Evolutionary conservation across 1,140 invertebrate species (phyloP), one percentile per base, ranked within the genome.

Genomic region (Sitobion miscanthi): DNA sequence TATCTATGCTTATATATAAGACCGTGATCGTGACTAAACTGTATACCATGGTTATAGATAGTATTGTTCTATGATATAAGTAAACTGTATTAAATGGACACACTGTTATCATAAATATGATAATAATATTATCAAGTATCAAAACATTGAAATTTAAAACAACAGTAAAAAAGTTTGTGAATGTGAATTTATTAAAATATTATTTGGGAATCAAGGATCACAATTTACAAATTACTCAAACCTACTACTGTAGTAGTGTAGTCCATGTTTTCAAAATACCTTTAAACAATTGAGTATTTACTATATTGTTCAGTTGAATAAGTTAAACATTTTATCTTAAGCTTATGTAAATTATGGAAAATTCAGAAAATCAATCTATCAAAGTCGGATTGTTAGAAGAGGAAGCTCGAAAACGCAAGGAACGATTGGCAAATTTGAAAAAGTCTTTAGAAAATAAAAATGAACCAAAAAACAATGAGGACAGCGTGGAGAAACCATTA

Each of bases 351-450:
- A 54, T 9, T 47, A 93, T 93, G 93, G 85, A 91, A 49, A 54
- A 47, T 93, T 49, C 82, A 30, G 91, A 87, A 86, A 95, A 96
- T 88, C 95, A 95, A 38, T 35, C n/a, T 14, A 35, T 49, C 77
- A 96, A 96, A 94, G 94, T 97, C 57, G 97, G 97, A 45, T 96
- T 95, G 88, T 95, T 98, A 88, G 97, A 98, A 95, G 97, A 98
- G 94, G 96, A 98, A 95, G 97, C 98, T 30, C 94, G 97, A 2
- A 98, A 98, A 95, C 96, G 98, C 90, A 97, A 98, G 95, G 97
- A 98, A 95, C 96, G 97, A 87, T 95, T 98, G 42, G 96, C 96
- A 94, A 96, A 96, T 90, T 95, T 98, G 6, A 97, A 95, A 96
- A 96, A 91, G 97, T 97, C 95, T 96, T 93, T 82, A 62, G 95